Evolutionary conservation across 2,797 vertebrate species (phyloP).

Genomic region (Myioborus miniatus): DNA sequence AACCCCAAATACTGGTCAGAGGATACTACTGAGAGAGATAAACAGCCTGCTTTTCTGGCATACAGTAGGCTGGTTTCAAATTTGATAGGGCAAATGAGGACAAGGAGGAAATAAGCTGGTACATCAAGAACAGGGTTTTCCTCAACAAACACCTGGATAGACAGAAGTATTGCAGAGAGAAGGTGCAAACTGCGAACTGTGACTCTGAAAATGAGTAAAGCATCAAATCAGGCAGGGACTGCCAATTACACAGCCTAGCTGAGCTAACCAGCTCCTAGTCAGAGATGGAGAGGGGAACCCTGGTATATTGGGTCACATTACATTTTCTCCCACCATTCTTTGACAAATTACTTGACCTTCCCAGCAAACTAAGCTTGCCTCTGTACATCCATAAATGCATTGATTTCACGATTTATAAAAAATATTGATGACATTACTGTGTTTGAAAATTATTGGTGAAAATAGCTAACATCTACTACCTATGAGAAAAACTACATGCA

Average conservation of each 20-base stretch:
- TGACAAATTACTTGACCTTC: not conserved
- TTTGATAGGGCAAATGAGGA: not conserved
- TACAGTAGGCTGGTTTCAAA: not conserved
- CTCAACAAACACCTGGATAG: not conserved
- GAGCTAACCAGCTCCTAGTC: not conserved
- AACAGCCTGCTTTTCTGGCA: not conserved
- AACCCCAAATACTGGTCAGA: not conserved
- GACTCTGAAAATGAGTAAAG: not conserved
- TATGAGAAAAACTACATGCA: not conserved
- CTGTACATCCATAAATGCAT: not conserved
- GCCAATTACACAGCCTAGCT: not conserved
- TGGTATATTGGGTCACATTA: not conserved
- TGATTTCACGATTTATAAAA: not conserved
- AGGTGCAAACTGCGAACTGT: not conserved
- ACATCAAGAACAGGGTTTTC: not conserved
- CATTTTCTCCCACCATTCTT: not conserved
- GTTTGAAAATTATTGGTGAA: not conserved
- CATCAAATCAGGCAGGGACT: not conserved
- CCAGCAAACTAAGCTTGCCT: not conserved
- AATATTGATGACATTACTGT: not conserved
- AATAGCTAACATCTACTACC: not conserved
- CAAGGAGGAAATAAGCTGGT: not conserved
- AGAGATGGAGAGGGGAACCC: not conserved
- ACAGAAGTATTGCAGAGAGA: not conserved
- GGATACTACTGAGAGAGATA: not conserved